A percentile compares a stretch with the other conserved stretches of the same genome.
These are phyloP conservation scores for Tetanocera ferruginea DNA, from an alignment of 2,888 invertebrate genomes.

Conservation along the genomic window DNA sequence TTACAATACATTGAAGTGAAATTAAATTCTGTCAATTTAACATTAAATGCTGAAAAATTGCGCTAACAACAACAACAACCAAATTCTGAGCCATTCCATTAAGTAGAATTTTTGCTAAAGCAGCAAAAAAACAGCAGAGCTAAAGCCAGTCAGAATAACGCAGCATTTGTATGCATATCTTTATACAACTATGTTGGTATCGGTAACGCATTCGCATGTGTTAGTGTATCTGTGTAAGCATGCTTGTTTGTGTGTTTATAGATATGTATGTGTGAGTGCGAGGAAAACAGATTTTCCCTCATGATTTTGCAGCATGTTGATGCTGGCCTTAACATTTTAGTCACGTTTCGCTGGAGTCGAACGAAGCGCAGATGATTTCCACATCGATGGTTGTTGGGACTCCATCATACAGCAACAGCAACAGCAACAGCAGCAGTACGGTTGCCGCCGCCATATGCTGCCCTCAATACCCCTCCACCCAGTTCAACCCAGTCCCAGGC, in stretches of 20 bases:
- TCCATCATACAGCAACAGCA: neutral
- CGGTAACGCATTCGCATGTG: neutral
- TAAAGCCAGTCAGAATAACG: neutral
- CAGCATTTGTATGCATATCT: neutral
- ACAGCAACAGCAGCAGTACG: neutral
- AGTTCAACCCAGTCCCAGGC: no score
- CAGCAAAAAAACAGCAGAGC: neutral
- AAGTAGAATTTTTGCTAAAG: neutral
- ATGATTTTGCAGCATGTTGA: conserved; percentile 39
- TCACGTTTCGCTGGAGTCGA: conserved; percentile 59
- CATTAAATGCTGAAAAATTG: no score
- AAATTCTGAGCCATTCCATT: neutral
- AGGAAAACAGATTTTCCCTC: conserved; percentile 43
- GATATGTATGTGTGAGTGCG: conserved; percentile 24
- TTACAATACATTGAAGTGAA: no score
- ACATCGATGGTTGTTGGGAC: conserved; percentile 15
- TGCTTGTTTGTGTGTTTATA: conserved; percentile 11
- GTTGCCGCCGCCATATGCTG: conserved; percentile 1
- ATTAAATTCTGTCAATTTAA: no score
- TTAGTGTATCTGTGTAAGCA: neutral
- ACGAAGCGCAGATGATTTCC: conserved; percentile 20
- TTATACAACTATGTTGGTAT: no score
- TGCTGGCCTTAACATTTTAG: conserved; percentile 63
- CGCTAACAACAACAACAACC: neutral
- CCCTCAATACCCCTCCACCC: neutral